Evolutionary conservation across 2,888 invertebrate species (phyloP), one percentile per base, ranked within the genome.

Genomic region (Tetropium fuscum): DNA sequence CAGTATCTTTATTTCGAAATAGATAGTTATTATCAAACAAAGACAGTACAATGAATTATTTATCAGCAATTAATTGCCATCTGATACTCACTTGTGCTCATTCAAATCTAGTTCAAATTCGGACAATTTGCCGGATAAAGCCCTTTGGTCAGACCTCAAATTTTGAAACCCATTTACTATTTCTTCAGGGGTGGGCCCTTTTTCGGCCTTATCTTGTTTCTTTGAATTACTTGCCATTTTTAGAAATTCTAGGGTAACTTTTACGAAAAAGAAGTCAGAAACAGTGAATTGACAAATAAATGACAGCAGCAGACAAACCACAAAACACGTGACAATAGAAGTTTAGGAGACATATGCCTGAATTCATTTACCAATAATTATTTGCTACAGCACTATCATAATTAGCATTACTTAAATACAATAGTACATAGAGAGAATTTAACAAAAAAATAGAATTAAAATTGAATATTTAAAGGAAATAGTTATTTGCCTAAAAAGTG

Each of bases 71-170:
- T 38, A 43, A 18, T 18, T 27, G 51, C 2, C 27, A 44, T 10
- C 20, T 43, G 44, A 53, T 53, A 81, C 85, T 85, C 84, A 98
- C 97, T 94, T 97, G 86, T 98, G 97, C 83, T 98, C 98, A 80
- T 94, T 96, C 63, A 94, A 86, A 82, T 98, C 98, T 86, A 92
- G 88, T 85, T 97, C 96, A 73, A 98, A 84, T 83, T 98, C 97
- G 0, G 93, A 90, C 62, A 97, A 87, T 86, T 97, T 97, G 72
- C 88, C 90, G 19, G 93, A 93, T 73, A 96, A 83, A 73, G 88
- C 87, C 74, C 95, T 86, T 83, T 98, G 98, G 78, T 97, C 97
- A 71, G 88, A 89, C 40, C 97, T 86, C 49, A 98, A 85, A 60
- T 87, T 85, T 83, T 97, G 95, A 83, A 98, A 97, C 56, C 92